phyloP scores from a whole-genome alignment of 2,888 invertebrate genomes.

The Ichneumoninae sp. region DNA sequence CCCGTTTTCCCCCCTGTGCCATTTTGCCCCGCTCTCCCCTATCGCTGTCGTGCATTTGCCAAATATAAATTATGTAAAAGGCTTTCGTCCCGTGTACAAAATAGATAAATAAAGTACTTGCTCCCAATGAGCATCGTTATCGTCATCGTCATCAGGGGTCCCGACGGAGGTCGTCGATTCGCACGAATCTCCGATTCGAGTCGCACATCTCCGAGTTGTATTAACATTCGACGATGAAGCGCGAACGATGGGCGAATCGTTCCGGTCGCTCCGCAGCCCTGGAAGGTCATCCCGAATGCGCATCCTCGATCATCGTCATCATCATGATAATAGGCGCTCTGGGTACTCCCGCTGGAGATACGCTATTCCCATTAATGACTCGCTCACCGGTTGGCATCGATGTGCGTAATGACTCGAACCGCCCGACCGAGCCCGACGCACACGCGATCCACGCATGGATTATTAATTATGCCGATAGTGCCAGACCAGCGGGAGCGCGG shows the following conservation, averaged over 20 bases:
- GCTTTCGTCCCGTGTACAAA: no score
- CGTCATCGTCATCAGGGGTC: neutral
- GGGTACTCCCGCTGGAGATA: conserved; percentile 5
- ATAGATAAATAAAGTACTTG: no score
- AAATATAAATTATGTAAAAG: no score
- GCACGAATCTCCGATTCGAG: neutral
- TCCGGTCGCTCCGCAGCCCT: conserved; percentile 18
- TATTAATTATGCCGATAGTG: conserved; percentile 49
- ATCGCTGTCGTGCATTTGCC: no score
- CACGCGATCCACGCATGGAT: conserved; percentile 29
- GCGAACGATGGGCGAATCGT: conserved; percentile 10
- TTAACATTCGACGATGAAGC: conserved; percentile 11
- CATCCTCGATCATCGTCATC: conserved; percentile 21
- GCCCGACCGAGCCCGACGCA: conserved; percentile 22
- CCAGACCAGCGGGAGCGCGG: neutral
- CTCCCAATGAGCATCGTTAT: neutral
- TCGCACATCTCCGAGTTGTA: neutral
- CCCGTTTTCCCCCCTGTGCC: no score
- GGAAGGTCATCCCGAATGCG: conserved; percentile 34
- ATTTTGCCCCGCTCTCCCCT: no score
- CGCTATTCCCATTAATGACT: conserved; percentile 45
- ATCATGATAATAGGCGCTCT: conserved; percentile 1
- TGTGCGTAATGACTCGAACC: conserved; percentile 53
- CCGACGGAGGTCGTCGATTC: neutral
- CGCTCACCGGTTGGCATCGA: conserved; percentile 40